Base-by-base conservation (phyloP, 2,888 invertebrate species). In the Synanthedon formicaeformis region DNA sequence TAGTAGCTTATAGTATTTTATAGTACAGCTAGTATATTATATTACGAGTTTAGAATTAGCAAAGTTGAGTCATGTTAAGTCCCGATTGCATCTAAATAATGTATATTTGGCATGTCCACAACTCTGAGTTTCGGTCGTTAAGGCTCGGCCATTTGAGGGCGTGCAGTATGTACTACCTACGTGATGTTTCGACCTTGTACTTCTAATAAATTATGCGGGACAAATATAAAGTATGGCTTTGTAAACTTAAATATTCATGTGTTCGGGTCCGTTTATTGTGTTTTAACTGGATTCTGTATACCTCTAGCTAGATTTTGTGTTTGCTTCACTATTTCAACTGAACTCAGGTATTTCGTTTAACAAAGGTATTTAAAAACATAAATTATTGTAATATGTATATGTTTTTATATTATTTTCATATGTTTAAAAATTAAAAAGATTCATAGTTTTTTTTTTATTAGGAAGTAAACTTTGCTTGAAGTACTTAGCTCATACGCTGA, bases 121-220 rank as follows among this genome's bases (percentile, higher is more conserved):
- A 56, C 54, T 56, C 56, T 56, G 53, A 51, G 54, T 56, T 56
- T 50, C n/a, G 41, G 54, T 52, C 56, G 56, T 51, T 54, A 56
- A 48, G 55, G 52, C 49, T 49, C 41, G 54, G 56, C 49, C 54
- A 48, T 45, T 52, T 48, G 55, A 50, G 53, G 51, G 41, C 50
- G 49, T 27, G 41, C 45, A 41, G 53, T n/a, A 40, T 13, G 18
- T 23, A 49, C 48, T 40, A 48, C 23, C 23, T 23, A 23, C 56
- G 56, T 52, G 52, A 51, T 51, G 18, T 49, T 49, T 49, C 8
- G 51, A 51, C 53, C 4, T 16, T 49, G 16, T 16, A 34, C 16
- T 18, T 40, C 41, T 56, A 51, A 56, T 56, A 56, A 52, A 45
- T 56, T 49, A 56, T 56, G 49, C 53, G 54, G 53, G 40, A 51